Evolutionary conservation across 1,140 invertebrate species (phyloP).

Genomic region (Melitaea cinxia): DNA sequence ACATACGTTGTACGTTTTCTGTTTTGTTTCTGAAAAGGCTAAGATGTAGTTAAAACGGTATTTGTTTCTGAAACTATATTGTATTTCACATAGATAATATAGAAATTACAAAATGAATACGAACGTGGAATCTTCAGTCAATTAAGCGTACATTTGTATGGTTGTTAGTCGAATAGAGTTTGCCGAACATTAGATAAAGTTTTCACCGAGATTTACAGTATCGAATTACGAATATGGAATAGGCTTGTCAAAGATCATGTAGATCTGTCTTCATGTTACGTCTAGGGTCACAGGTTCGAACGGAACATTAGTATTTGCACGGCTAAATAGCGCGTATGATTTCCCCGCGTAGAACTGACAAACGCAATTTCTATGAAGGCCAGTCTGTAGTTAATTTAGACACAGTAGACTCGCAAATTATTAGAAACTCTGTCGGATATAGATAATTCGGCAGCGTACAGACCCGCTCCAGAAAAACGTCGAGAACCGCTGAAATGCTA

Average conservation of each 20-base stretch:
- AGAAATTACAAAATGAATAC: too few species aligned
- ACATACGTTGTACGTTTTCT: too few species aligned
- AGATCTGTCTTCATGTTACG: conserved; percentile 10
- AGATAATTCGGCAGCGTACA: background rate
- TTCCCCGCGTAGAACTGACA: conserved; percentile 8
- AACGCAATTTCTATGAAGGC: conserved; percentile 7
- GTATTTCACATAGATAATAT: too few species aligned
- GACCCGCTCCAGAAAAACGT: background rate
- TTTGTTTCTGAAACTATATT: too few species aligned
- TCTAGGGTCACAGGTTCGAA: conserved; percentile 11
- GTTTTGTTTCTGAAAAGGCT: too few species aligned
- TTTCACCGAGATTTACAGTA: too few species aligned
- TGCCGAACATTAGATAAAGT: too few species aligned
- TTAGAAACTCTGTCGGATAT: background rate
- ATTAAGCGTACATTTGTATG: too few species aligned
- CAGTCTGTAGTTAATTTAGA: conserved; percentile 2
- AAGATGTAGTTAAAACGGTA: too few species aligned
- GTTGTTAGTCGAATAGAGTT: too few species aligned
- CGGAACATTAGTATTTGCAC: conserved; percentile 15
- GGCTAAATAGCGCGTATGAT: conserved; percentile 10
- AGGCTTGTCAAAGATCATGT: background rate
- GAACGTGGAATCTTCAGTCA: too few species aligned
- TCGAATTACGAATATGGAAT: too few species aligned
- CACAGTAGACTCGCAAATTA: background rate
- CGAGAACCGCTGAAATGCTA: conserved; percentile 15